Base-by-base conservation (phyloP, 2,113 vertebrate species). In the Gymnorhina tibicen region DNA sequence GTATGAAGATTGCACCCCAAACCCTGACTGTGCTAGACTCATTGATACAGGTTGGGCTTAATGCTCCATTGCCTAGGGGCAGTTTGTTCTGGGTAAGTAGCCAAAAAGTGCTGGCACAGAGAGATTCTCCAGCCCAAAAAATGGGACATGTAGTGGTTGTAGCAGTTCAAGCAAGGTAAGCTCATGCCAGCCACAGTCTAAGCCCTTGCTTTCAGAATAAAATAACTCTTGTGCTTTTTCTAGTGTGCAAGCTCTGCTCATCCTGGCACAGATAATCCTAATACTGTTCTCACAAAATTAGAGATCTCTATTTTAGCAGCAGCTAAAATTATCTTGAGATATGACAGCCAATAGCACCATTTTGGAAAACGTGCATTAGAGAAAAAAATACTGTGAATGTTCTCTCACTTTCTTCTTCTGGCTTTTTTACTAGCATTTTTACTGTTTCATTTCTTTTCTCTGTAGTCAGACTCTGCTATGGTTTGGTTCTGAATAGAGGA, bases 381-480 rank as follows among this genome's bases (percentile, higher is more conserved):
- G 68, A 78, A 91, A 67, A 67, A 79, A 77, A 24, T 56, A 62
- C 27, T 39, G 20, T 35, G n/a, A 49, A 46, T 30, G 52, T 47
- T 39, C 33, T 80, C 56, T 91, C 24, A 10, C 66, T 83, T 92
- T 90, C 62, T 91, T 91, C 50, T 68, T 26, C 62, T 68, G 78
- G 35, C 41, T 96, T 75, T 85, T 44, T 86, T 52, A 12, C 16
- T 85, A 26, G 26, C 28, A 64, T 32, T 96, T 97, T 96, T 89
- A 70, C 52, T 68, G 30, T 82, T 93, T 96, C 28, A 35, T 95
- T 94, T 93, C 27, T 89, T 89, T 79, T 47, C 9, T 44, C 53
- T 81, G 0, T 67, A 67, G 68, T 73, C 87, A 92, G 64, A 58
- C 62, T 88, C 49, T 84, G 55, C 46, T 84, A 39, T 70, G 50